phyloP scores from a whole-genome alignment of 2,113 vertebrate species.

The Bothrops jararaca region DNA sequence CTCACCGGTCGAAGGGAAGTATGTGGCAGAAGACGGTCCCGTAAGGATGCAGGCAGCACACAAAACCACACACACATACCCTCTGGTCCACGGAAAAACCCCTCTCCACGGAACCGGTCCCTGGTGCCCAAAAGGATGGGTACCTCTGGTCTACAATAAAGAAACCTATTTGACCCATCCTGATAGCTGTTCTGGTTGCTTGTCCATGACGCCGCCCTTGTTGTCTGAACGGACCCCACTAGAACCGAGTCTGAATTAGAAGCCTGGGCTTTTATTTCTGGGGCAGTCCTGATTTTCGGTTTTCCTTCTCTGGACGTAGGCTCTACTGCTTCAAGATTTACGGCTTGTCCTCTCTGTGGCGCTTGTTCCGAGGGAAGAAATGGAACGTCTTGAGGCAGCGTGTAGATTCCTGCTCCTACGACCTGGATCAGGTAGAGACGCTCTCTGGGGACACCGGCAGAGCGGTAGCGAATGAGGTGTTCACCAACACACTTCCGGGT shows the following conservation, averaged over 20 bases:
- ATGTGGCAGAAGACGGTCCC: too few species aligned
- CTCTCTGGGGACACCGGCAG: accelerated
- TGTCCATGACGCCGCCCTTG: background rate
- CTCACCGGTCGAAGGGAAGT: too few species aligned
- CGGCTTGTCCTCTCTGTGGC: conserved; percentile 93
- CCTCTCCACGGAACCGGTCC: too few species aligned
- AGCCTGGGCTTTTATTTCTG: background rate
- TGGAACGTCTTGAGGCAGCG: conserved; percentile 95
- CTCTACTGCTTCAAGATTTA: conserved; percentile 93
- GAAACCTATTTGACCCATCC: too few species aligned
- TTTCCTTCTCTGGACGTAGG: conserved; percentile 61
- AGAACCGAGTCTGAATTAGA: background rate
- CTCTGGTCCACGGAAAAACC: too few species aligned
- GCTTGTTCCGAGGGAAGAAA: conserved; percentile 96
- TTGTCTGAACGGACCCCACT: background rate
- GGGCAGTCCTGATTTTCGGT: background rate
- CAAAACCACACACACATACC: too few species aligned
- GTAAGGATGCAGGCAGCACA: too few species aligned
- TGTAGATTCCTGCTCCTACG: conserved; percentile 96
- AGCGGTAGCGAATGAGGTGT: background rate
- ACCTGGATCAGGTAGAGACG: conserved; percentile 88
- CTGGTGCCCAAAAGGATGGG: too few species aligned
- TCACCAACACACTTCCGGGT: background rate
- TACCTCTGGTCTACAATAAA: too few species aligned
- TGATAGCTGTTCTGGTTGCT: too few species aligned